phyloP scores from a whole-genome alignment of 2,888 invertebrate species.

The Actias luna region DNA sequence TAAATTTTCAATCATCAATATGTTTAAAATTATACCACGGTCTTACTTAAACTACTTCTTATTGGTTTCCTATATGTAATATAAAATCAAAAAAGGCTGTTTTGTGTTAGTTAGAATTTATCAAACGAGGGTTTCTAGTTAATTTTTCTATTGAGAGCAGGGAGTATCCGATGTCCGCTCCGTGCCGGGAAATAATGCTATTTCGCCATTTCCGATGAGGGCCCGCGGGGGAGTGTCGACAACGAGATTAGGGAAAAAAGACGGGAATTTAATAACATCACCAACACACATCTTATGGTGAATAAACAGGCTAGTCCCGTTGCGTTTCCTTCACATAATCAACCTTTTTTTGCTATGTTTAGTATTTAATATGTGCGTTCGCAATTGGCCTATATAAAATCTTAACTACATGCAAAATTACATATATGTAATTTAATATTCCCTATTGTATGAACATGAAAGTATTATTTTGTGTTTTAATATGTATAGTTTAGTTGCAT shows the following conservation, averaged over 20 bases:
- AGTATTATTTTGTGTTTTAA: too few species aligned
- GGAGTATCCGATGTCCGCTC: constrained; percentile 68
- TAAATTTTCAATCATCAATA: too few species aligned
- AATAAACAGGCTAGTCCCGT: constrained; percentile 38
- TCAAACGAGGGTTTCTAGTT: constrained; percentile 50
- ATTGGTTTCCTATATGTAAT: background rate
- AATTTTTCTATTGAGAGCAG: constrained; percentile 33
- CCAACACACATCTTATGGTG: constrained; percentile 56
- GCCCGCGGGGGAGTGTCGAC: constrained; percentile 65
- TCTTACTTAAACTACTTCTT: background rate
- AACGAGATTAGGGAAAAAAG: constrained; percentile 71
- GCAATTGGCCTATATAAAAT: background rate
- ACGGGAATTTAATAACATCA: constrained; percentile 71
- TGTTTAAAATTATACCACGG: too few species aligned
- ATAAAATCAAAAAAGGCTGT: constrained; percentile 36
- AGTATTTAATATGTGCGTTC: background rate
- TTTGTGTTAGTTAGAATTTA: constrained; percentile 53
- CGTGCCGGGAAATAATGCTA: constrained; percentile 69
- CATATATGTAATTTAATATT: background rate
- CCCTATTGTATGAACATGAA: too few species aligned
- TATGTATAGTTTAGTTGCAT: too few species aligned
- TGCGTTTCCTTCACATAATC: background rate
- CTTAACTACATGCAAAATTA: background rate
- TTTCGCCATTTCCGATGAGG: constrained; percentile 77
- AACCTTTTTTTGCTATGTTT: background rate